phyloP scores from a whole-genome alignment of 2,888 invertebrate species.

The Zhengitettix transpicula region DNA sequence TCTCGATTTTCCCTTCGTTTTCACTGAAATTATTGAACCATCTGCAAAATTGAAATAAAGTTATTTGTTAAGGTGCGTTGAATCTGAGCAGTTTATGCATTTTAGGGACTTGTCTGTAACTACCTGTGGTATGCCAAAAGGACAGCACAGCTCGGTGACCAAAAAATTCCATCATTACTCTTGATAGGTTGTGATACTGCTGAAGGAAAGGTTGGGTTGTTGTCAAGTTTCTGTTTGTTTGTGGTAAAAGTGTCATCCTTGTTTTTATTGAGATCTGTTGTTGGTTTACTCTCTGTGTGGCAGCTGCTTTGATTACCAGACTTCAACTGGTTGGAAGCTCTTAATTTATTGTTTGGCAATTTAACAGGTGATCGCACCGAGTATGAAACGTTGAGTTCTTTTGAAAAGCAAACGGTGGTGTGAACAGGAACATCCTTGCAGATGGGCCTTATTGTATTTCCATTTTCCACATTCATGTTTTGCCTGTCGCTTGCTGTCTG shows the following conservation, averaged over 20 bases:
- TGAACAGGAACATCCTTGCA: slow-evolving; percentile 42
- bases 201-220: too few species aligned
- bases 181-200: too few species aligned
- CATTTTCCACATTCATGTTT: slow-evolving; percentile 30
- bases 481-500: slow-evolving; percentile 17
- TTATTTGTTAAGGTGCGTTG: too few species aligned
- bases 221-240: too few species aligned
- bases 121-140: slow-evolving; percentile 47
- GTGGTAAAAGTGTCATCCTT: too few species aligned
- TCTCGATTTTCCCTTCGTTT: too few species aligned
- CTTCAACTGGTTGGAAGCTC: background rate
- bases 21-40: too few species aligned
- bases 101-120: background rate
- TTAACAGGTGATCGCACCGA: slow-evolving; percentile 7
- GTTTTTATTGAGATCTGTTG: too few species aligned
- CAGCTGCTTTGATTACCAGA: too few species aligned
- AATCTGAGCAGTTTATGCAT: too few species aligned
- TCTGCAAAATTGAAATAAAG: too few species aligned
- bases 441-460: slow-evolving; percentile 34
- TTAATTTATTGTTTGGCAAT: background rate
- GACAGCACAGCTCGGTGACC: slow-evolving; percentile 37
- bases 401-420: slow-evolving; percentile 39
- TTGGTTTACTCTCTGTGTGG: background rate
- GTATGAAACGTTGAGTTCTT: slow-evolving; percentile 35
- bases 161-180: slow-evolving; percentile 7